These are phyloP conservation scores for Netelia melanura DNA, from an alignment of 2,888 invertebrate genomes.

Conservation along the genomic window DNA sequence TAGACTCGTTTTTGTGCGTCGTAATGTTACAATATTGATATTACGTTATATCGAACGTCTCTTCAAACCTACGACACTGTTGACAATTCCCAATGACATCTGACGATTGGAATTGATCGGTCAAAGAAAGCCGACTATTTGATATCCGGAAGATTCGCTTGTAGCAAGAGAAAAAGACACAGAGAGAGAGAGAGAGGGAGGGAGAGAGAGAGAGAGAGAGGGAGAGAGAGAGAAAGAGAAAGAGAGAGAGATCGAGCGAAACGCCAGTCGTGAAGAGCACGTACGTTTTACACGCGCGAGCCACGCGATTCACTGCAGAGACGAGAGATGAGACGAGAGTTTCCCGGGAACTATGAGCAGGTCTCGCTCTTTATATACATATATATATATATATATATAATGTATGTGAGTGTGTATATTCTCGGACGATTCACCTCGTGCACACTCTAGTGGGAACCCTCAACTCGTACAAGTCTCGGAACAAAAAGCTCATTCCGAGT, in stretches of 20 bases:
- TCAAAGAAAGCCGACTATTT: neutral
- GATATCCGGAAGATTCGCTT: constrained; percentile 2
- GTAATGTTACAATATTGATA: no score
- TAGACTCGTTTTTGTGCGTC: no score
- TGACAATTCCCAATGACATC: neutral
- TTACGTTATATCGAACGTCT: no score
- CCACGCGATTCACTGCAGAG: constrained; percentile 4
- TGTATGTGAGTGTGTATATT: neutral
- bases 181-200: neutral
- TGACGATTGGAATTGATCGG: neutral
- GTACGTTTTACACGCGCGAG: neutral
- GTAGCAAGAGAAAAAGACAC: neutral
- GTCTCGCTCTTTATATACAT: constrained; percentile 1
- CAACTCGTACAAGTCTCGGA: constrained; percentile 53
- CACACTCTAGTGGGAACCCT: constrained; percentile 59
- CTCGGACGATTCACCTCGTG: constrained; percentile 55
- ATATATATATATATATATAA: constrained; percentile 6
- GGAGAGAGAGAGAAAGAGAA: neutral
- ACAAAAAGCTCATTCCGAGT: constrained; percentile 68
- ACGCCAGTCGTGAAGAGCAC: constrained; percentile 10
- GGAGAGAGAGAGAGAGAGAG: neutral
- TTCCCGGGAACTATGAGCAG: constrained; percentile 57
- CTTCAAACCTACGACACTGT: no score
- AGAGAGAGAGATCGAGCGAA: neutral
- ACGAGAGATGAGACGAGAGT: constrained; percentile 36